Evolutionary conservation across 2,888 invertebrate genomes (phyloP), one percentile per base, ranked within the genome.

Genomic region (Steinernema hermaphroditum): DNA sequence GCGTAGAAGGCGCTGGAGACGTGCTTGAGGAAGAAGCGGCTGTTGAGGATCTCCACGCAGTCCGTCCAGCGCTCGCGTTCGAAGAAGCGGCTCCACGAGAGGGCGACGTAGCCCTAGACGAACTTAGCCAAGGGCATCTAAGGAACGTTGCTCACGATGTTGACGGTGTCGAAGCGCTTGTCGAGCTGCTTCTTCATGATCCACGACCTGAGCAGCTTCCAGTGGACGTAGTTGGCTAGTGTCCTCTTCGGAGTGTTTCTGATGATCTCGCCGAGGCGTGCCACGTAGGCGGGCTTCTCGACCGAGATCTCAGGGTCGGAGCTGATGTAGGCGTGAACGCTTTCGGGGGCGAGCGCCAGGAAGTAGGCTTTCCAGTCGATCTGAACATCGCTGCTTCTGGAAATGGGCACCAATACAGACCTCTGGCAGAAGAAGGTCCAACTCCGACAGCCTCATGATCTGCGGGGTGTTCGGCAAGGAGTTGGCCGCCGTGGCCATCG

Each of bases 141-240:
- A 37, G 4, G 6, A 37, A 37, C 6, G 37, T 16, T 46, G n/a
- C 46, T 19, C 19, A 54, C 54, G 24, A 8, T 1, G 6, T 54
- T 22, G 24, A 72, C 73, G 12, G n/a, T 14, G 2, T 50, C 73
- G 34, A 44, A 72, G 2, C 73, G 69, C 37, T 72, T 46, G 19
- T 72, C 73, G 43, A 72, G 34, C 50, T 72, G 73, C 22, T 46
- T 43, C 71, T 72, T 73, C 37, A 46, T 46, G 32, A 72, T 72
- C 37, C 72, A 73, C 37, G 69, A n/a, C 27, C 27, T 54, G 8
- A 54, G 12, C 43, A 70, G 72, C 41, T 54, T 72, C 73, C 71
- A 72, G 4, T 29, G 46, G 46, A 72, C 72, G 19, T 34, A 37
- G 50, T 72, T 72, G 29, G 50, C 50, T 8, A 72, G 19, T 16